These are phyloP conservation scores for Heterodera carotae DNA, from an alignment of 1,140 invertebrate species.

Conservation along the genomic window DNA sequence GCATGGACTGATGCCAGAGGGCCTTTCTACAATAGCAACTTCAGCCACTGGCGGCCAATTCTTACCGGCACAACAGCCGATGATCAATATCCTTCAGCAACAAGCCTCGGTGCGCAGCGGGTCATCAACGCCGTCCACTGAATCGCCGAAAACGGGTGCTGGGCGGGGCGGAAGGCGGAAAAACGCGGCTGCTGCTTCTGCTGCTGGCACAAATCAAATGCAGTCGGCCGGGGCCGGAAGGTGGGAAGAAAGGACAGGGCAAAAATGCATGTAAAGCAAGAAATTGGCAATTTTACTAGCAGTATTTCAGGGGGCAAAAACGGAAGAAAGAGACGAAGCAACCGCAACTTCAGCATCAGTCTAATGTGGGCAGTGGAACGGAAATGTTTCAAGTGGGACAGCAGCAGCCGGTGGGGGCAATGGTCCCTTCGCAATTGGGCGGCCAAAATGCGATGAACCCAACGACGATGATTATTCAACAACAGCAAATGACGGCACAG, in stretches of 20 bases:
- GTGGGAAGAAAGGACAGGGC: not conserved
- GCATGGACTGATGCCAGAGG: slow-evolving; percentile 14
- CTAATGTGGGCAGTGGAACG: slow-evolving; percentile 12
- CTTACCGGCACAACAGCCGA: slow-evolving; percentile 22
- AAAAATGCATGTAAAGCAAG: too few relatives aligned
- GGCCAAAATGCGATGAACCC: slow-evolving; percentile 1
- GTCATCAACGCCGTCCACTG: slow-evolving; percentile 18
- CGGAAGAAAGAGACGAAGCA: slow-evolving; percentile 31
- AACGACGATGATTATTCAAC: slow-evolving; percentile 14
- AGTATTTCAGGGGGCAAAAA: slow-evolving; percentile 24
- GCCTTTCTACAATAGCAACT: slow-evolving; percentile 6
- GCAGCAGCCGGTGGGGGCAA: not conserved
- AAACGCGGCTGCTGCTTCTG: not conserved
- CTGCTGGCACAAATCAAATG: slow-evolving; percentile 20
- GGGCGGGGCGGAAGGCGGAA: slow-evolving; percentile 30
- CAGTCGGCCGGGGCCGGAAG: slow-evolving; percentile 19
- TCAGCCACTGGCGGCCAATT: not conserved
- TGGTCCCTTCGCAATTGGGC: slow-evolving; percentile 21
- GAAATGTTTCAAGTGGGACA: not conserved
- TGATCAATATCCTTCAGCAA: slow-evolving; percentile 41
- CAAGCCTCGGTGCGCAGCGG: slow-evolving; percentile 20
- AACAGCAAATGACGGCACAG: slow-evolving; percentile 5
- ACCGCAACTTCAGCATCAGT: not conserved
- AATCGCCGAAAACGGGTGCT: slow-evolving; percentile 22
- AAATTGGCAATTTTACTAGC: too few relatives aligned